A percentile compares a stretch with the other conserved stretches of the same genome.
These are phyloP conservation scores for Macaria liturata DNA, from an alignment of 2,888 invertebrate species.

Conservation along the genomic window DNA sequence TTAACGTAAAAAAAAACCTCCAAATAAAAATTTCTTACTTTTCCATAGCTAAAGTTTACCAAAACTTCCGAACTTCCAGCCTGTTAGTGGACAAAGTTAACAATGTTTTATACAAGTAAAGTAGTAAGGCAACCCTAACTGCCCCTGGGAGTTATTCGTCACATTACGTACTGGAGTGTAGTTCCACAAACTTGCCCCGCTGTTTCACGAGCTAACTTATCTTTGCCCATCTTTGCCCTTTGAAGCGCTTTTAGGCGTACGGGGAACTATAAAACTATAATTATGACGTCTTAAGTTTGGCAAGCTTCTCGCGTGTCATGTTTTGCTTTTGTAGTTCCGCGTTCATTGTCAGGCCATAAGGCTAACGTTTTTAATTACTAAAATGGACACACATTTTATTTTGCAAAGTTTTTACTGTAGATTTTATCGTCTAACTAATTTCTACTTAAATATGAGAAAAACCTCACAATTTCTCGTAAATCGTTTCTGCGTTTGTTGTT, in stretches of 20 bases:
- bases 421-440: no score
- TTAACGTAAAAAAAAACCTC: no score
- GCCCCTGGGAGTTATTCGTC: slow-evolving; percentile 53
- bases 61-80: background rate
- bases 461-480: no score
- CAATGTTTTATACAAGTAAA: slow-evolving; percentile 10
- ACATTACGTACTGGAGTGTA: slow-evolving; percentile 54
- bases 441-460: no score
- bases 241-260: slow-evolving; percentile 22
- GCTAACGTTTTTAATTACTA: no score
- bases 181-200: slow-evolving; percentile 52
- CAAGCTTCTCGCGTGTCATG: background rate
- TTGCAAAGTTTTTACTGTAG: no score
- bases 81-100: background rate
- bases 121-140: slow-evolving; percentile 43
- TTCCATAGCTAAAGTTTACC: no score
- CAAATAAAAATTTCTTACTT: no score
- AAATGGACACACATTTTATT: no score
- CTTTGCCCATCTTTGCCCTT: slow-evolving; percentile 19
- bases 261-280: slow-evolving; percentile 38
- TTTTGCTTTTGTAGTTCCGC: background rate
- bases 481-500: no score
- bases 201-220: slow-evolving; percentile 17
- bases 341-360: no score
- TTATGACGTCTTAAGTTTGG: slow-evolving; percentile 10